These are phyloP conservation scores for Trichonephila clavata DNA, from an alignment of 1,140 invertebrate genomes.

Conservation along the genomic window DNA sequence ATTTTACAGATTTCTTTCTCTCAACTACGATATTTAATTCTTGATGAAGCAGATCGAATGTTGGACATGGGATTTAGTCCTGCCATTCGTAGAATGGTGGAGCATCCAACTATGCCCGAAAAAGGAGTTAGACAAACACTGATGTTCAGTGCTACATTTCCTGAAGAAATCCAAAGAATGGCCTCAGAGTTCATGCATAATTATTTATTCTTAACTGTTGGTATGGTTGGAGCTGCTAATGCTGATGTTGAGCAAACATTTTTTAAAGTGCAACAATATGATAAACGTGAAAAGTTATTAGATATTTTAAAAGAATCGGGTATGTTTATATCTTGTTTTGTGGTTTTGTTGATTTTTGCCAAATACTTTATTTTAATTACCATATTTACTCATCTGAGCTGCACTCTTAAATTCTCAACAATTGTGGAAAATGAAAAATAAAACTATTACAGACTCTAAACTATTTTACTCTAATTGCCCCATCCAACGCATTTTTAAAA, in stretches of 20 bases:
- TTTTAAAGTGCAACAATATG: slow-evolving; percentile 86
- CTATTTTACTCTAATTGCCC: too few species aligned
- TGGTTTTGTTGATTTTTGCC: too few species aligned
- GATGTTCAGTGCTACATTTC: slow-evolving; percentile 84
- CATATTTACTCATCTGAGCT: too few species aligned
- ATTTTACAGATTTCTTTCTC: slow-evolving; percentile 82
- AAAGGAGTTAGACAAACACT: slow-evolving; percentile 79
- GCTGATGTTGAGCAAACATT: slow-evolving; percentile 93
- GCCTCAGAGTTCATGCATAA: slow-evolving; percentile 83
- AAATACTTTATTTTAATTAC: too few species aligned
- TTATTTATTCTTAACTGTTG: slow-evolving; percentile 92
- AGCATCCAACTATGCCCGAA: slow-evolving; percentile 85
- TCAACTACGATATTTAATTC: slow-evolving; percentile 80
- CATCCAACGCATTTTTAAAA: too few species aligned
- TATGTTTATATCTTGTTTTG: slow-evolving; percentile 78
- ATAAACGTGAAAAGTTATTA: slow-evolving; percentile 88
- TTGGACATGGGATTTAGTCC: slow-evolving; percentile 84
- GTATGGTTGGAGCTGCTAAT: slow-evolving; percentile 94
- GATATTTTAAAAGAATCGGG: slow-evolving; percentile 86
- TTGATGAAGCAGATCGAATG: slow-evolving; percentile 85
- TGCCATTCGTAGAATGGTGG: slow-evolving; percentile 80
- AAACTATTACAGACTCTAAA: too few species aligned
- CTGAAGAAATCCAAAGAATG: slow-evolving; percentile 82
- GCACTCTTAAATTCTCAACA: too few species aligned
- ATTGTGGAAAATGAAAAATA: too few species aligned